Evolutionary conservation across 2,888 invertebrate genomes (phyloP), one percentile per base, ranked within the genome.

Genomic region (Odontocolon sp.): DNA sequence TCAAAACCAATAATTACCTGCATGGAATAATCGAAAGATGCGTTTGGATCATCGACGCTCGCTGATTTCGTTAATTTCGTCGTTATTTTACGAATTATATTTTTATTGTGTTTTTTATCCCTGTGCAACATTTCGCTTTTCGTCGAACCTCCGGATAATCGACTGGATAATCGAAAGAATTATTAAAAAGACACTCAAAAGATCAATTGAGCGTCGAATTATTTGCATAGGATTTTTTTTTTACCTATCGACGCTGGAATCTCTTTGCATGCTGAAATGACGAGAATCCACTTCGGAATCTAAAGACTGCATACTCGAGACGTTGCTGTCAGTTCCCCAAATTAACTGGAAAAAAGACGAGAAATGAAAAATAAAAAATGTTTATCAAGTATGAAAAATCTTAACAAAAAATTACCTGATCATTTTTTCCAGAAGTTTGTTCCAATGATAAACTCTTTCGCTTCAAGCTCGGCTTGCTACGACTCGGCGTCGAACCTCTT

Each of bases 311-410:
- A 97, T 92, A 75, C 97, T 97, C 0, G 96, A 95, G 73, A 96
- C 93, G 87, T 97, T 97, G 73, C 96, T 96, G 80, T 96, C 96
- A 63, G 95, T 94, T 26, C 94, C 94, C 97, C 97, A 97, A 84
- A 97, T 96, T 71, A 92, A 92, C 91, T 95, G 92, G 50, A 71
- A 47, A 54, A 69, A 67, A 31, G 56, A 77, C 67, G 50, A 23
- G 23, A 3, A 28, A 23, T 6, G 9, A 2, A 3, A 5, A 18
- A 9, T 16, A 28, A 8, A 28, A 0, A 45, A 2, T 18, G 8
- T 21, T 57, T 11, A 2, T n/a, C 4, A 54, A 50, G 16, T 8
- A 23, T 38, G 14, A 11, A 8, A 28, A 4, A 23, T 45, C 36
- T 18, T 26, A 45, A 45, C 2, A 23, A 16, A 8, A 63, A 47